Evolutionary conservation across 2,113 vertebrate species (phyloP).

Genomic region (Glaucidium brasilianum): DNA sequence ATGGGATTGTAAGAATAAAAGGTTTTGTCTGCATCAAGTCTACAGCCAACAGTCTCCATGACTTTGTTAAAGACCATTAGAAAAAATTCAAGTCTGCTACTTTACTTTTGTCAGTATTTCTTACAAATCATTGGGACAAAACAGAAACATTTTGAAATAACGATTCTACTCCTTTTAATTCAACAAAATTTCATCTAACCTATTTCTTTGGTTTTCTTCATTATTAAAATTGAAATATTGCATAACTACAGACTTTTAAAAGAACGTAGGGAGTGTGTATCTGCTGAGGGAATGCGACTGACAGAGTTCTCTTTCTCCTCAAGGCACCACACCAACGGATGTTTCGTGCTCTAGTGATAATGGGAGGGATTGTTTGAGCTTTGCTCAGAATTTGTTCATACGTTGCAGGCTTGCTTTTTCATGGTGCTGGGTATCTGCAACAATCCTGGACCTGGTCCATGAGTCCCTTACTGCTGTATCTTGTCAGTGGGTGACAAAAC

Average conservation of each 20-base stretch:
- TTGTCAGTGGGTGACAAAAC: neutral
- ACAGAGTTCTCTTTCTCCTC: neutral
- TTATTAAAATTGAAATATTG: neutral
- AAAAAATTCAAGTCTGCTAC: neutral
- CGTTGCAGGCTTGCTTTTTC: neutral
- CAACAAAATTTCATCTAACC: neutral
- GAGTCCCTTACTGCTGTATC: neutral
- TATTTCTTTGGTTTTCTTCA: neutral
- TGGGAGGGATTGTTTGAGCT: neutral
- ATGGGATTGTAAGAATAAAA: neutral
- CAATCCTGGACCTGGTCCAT: rapidly evolving
- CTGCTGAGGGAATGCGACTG: neutral
- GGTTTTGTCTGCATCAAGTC: neutral
- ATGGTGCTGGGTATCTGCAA: neutral
- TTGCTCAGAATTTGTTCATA: neutral
- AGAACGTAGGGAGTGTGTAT: neutral
- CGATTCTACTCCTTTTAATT: neutral
- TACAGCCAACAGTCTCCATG: neutral
- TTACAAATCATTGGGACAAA: neutral
- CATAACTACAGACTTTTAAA: neutral
- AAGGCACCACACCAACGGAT: neutral
- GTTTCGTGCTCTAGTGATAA: neutral
- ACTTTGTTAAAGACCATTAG: neutral
- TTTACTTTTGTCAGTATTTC: neutral
- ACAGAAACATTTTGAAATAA: neutral